phyloP scores from a whole-genome alignment of 1,140 invertebrate genomes.

The Lithobius niger region DNA sequence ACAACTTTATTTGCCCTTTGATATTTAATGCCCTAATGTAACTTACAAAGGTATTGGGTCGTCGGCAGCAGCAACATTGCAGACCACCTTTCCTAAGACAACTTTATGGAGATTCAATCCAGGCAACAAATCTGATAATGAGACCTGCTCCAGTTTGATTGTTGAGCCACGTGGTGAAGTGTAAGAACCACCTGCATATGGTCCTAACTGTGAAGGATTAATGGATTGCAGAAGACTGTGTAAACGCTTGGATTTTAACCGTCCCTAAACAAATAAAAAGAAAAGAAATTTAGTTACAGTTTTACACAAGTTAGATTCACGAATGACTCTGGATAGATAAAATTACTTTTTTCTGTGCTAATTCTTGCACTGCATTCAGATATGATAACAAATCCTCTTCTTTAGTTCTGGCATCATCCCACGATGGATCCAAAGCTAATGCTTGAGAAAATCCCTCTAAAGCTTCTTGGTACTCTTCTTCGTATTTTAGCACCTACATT shows the following conservation, averaged over 20 bases:
- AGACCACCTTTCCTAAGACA: constrained; percentile 63
- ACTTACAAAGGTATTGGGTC: constrained; percentile 65
- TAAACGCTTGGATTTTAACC: constrained; percentile 54
- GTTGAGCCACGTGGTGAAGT: constrained; percentile 35
- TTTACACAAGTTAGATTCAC: background rate
- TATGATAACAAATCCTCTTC: constrained; percentile 48
- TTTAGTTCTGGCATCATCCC: constrained; percentile 49
- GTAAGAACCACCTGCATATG: constrained; percentile 44
- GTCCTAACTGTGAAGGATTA: constrained; percentile 38
- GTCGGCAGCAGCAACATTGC: constrained; percentile 50
- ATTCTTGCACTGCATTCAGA: constrained; percentile 46
- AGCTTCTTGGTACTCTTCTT: constrained; percentile 57
- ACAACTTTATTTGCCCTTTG: too few species aligned
- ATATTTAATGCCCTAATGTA: too few species aligned
- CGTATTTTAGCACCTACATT: constrained; percentile 60
- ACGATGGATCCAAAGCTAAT: constrained; percentile 52
- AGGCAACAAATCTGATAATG: constrained; percentile 37
- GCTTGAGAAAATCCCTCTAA: constrained; percentile 52
- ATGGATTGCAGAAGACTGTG: constrained; percentile 45
- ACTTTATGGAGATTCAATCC: constrained; percentile 53
- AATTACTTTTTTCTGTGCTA: constrained; percentile 44
- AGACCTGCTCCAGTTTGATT: constrained; percentile 37
- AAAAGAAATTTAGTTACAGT: background rate
- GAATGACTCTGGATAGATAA: too few species aligned
- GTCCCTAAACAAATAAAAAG: constrained; percentile 33